A percentile compares a stretch with the other conserved stretches of the same genome.
phyloP scores from a whole-genome alignment of 2,113 vertebrate genomes.

The Clarias macrocephalus region DNA sequence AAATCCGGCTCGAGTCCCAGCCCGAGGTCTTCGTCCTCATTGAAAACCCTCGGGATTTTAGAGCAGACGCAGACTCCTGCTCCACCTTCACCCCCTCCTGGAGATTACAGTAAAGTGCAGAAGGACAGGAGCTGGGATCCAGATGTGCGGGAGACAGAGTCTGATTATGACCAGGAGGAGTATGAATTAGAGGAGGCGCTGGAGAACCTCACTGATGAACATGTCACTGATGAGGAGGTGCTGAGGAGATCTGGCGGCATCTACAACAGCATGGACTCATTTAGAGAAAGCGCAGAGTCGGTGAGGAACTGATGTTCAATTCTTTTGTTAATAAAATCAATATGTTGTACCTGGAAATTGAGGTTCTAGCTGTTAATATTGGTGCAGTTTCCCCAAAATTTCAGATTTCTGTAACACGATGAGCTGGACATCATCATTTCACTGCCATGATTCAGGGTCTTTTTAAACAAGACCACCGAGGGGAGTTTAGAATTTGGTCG shows the following conservation, averaged over 20 bases:
- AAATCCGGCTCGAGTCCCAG: background rate
- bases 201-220: conserved; percentile 77
- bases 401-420: background rate
- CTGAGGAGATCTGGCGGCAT: conserved; percentile 78
- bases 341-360: background rate
- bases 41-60: background rate
- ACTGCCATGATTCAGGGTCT: background rate
- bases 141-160: conserved; percentile 81
- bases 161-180: conserved; percentile 88
- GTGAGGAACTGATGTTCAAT: conserved; percentile 68
- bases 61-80: conserved; percentile 69
- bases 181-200: conserved; percentile 79
- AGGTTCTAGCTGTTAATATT: background rate
- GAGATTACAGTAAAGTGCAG: conserved; percentile 19
- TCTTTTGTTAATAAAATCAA: background rate
- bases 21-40: background rate
- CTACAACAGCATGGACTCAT: conserved; percentile 81
- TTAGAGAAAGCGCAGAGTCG: conserved; percentile 84
- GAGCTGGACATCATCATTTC: background rate
- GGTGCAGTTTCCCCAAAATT: background rate
- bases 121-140: conserved; percentile 75
- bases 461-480: background rate
- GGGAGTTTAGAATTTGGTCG: background rate
- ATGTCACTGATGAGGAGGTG: conserved; percentile 76
- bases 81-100: conserved; percentile 52